Base-by-base conservation (phyloP, 2,888 invertebrate species). In the Schrankia costaestrigalis region DNA sequence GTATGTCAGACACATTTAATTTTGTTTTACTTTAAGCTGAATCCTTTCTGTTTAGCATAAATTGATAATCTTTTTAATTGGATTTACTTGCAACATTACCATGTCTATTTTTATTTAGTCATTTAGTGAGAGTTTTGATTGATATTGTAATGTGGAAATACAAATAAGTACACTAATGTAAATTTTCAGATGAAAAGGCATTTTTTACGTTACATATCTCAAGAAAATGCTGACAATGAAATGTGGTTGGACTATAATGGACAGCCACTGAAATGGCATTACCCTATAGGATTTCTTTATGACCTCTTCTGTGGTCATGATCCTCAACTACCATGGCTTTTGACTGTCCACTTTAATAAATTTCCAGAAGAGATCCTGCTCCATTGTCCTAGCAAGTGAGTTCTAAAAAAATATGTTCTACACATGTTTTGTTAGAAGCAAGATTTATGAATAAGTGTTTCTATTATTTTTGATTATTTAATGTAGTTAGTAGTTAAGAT, bases 191-290 rank as follows among this genome's bases (percentile, higher is more conserved):
- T 96, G 63, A 92, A 94, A 68, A 94, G 96, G 71, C 96, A 98
- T 81, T 97, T 98, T 69, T 86, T 93, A 36, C 91, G 94, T 37
- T 95, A 92, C 67, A 91, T 97, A 62, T 92, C 94, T 15, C 93
- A 92, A 71, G 94, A 94, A 55, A 93, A 93, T 68, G 92, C 93
- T 39, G 94, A 95, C 50, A 93, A 92, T 56, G 97, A 97, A 78
- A 94, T 98, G 91, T 98, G 98, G 98, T 85, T 98, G 36, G 97
- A 97, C 66, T 97, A 91, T 67, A 95, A 97, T 82, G 96, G 97
- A 1, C 93, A 93, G 48, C 96, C 98, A 1, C 78, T 98, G 10
- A 97, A 97, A 78, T 96, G 97, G 94, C 94, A 95, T 57, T 92
- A 92, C 71, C 94, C 94, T 3, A 94, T 94, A 58, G 98, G 98